A percentile compares a stretch with the other conserved stretches of the same genome.
Evolutionary conservation across 2,113 vertebrate genomes (phyloP).

Genomic region (Saccopteryx leptura): DNA sequence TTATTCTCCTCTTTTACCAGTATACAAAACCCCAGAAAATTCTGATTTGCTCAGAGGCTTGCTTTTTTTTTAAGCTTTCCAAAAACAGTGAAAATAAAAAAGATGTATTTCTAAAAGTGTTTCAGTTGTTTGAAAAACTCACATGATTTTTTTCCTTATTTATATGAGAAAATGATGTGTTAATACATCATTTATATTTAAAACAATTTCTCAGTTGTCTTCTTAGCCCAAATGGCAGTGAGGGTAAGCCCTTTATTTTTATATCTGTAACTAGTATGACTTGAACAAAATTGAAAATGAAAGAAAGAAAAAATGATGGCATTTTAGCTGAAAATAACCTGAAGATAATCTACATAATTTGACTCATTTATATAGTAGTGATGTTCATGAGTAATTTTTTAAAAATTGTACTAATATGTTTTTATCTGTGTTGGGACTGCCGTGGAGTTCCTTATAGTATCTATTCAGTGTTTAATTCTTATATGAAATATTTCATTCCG

Average conservation of each 20-base stretch:
- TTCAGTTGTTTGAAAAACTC: conserved; percentile 12
- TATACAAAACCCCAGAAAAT: conserved; percentile 32
- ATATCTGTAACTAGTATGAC: conserved; percentile 11
- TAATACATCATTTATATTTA: conserved; percentile 34
- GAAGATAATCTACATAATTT: conserved; percentile 11
- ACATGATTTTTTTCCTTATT: background rate
- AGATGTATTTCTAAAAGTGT: background rate
- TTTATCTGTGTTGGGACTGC: conserved; percentile 34
- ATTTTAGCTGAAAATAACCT: conserved; percentile 53
- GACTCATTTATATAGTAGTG: conserved; percentile 15
- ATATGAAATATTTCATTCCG: conserved; percentile 6
- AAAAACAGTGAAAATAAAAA: conserved; percentile 2
- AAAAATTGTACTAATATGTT: conserved; percentile 10
- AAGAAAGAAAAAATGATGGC: background rate
- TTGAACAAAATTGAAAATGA: conserved; percentile 1
- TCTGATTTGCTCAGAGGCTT: background rate
- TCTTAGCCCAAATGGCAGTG: background rate
- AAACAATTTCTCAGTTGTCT: conserved; percentile 4
- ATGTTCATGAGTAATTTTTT: conserved; percentile 5
- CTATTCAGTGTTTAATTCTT: background rate
- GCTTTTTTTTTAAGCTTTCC: background rate
- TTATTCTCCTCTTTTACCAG: background rate
- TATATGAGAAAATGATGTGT: conserved; percentile 19
- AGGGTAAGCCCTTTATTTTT: conserved; percentile 34
- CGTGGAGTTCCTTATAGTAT: conserved; percentile 5